Conservation (phyloP, 2,888 invertebrate species). For the Ichneumoninae sp. region DNA sequence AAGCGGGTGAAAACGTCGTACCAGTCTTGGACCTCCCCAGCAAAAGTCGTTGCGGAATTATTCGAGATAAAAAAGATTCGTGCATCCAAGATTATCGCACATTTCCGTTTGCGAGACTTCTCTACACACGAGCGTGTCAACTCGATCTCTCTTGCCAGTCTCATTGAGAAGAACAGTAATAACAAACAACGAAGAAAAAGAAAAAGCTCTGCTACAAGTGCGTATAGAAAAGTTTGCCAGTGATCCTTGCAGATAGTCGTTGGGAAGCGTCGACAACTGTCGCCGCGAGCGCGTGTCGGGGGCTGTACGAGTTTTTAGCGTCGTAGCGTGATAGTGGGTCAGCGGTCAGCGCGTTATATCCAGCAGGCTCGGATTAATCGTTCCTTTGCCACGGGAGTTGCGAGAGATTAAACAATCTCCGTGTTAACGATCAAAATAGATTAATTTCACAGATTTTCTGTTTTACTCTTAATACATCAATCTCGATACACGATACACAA, state of each 20-base stretch:
- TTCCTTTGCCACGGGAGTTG: conserved; percentile 10
- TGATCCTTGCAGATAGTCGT: conserved; percentile 27
- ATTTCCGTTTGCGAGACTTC: neutral
- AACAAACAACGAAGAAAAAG: conserved; percentile 46
- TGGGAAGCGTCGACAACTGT: conserved; percentile 20
- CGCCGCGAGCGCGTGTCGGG: conserved; percentile 31
- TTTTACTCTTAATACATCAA: neutral
- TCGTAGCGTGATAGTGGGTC: conserved; percentile 70
- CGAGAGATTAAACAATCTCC: conserved; percentile 25
- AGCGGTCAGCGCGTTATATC: conserved; percentile 70
- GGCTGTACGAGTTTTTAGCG: conserved; percentile 61
- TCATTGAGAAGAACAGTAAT: conserved; percentile 43
- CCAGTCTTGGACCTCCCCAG: neutral
- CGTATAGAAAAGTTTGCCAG: neutral
- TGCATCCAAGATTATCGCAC: conserved; percentile 9
- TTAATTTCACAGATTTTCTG: neutral
- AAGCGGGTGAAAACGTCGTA: neutral
- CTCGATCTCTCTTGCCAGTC: conserved; percentile 36
- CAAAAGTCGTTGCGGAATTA: neutral
- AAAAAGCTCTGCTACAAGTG: neutral
- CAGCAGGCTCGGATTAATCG: conserved; percentile 64
- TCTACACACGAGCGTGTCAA: conserved; percentile 5
- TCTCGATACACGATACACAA: neutral
- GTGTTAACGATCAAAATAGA: conserved; percentile 4
- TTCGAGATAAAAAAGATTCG: neutral